These are phyloP conservation scores for Podargus strigoides DNA, from an alignment of 2,797 vertebrate genomes.

Conservation along the genomic window DNA sequence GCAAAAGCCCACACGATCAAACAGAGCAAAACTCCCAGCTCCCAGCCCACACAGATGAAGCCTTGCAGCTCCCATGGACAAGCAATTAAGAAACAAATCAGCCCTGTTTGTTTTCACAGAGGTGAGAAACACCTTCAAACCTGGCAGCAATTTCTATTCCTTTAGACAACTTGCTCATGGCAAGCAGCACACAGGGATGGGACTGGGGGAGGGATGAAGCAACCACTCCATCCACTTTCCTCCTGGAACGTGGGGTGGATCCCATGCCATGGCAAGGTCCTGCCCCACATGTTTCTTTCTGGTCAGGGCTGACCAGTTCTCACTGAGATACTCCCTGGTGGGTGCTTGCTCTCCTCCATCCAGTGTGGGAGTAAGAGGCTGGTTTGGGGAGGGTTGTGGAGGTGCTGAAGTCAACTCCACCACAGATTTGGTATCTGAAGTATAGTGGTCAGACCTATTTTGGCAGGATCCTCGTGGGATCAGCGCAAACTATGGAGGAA, in stretches of 20 bases:
- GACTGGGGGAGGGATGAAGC: background rate
- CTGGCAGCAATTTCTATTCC: background rate
- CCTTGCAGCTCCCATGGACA: background rate
- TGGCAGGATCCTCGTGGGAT: background rate
- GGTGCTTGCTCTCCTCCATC: background rate
- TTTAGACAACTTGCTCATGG: background rate
- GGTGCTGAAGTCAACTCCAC: background rate
- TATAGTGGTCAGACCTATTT: background rate
- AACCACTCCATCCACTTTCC: accelerated
- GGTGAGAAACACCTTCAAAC: background rate
- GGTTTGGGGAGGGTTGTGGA: background rate
- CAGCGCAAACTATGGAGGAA: background rate
- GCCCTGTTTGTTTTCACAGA: background rate
- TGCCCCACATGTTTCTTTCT: accelerated
- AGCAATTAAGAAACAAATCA: background rate
- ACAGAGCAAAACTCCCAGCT: background rate
- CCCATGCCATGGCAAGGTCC: accelerated
- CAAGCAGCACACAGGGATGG: accelerated
- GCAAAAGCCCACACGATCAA: background rate
- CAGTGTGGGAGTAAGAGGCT: background rate
- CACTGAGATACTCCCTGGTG: background rate
- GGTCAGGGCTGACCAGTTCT: background rate
- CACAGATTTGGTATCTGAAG: background rate
- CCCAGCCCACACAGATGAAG: accelerated
- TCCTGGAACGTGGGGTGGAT: background rate